Base-by-base conservation (phyloP, 2,888 invertebrate genomes). In the Lasioglossum villosulum region DNA sequence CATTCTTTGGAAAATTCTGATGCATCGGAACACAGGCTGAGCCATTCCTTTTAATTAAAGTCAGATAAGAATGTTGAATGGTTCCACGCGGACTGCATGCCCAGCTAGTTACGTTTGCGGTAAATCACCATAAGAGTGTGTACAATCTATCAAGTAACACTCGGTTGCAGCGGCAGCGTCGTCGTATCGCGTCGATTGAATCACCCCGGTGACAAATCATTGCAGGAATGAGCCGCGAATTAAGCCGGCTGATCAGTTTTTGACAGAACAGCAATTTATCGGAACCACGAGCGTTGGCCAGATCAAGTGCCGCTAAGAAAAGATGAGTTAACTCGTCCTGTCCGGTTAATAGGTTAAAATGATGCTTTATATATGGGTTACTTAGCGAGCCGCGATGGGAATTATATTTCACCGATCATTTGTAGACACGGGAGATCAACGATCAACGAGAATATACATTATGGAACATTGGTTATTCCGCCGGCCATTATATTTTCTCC, bases 371-470 rank as follows among this genome's bases (percentile, higher is more conserved):
- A 80, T 42, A 82, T 66, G 42, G 76, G 85, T 80, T 80, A 80
- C 80, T 85, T 85, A 80, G 77, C 56, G 56, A 75, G 48, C 72
- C 70, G 12, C 68, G 76, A 14, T 76, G 68, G 19, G 79, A 82
- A 82, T 86, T 78, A 80, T 76, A 76, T 76, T 80, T 87, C 78
- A 76, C 75, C 80, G 78, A 83, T 86, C 71, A 80, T 80, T 78
- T 52, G 73, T 86, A 80, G 74, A 76, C 82, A 45, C 68, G 86
- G 85, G 74, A 78, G 86, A 87, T 86, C 80, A 78, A 86, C 82
- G 86, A 86, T 76, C 83, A 80, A 86, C 80, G 78, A 82, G 83
- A 80, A 80, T 76, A 74, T 83, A 86, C 80, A 68, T 45, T 74
- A 82, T 78, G 87, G 78, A 87, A 75, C 80, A 83, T 63, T 70